Evolutionary conservation across 2,888 invertebrate species (phyloP).

Genomic region (Orthosia gracilis): DNA sequence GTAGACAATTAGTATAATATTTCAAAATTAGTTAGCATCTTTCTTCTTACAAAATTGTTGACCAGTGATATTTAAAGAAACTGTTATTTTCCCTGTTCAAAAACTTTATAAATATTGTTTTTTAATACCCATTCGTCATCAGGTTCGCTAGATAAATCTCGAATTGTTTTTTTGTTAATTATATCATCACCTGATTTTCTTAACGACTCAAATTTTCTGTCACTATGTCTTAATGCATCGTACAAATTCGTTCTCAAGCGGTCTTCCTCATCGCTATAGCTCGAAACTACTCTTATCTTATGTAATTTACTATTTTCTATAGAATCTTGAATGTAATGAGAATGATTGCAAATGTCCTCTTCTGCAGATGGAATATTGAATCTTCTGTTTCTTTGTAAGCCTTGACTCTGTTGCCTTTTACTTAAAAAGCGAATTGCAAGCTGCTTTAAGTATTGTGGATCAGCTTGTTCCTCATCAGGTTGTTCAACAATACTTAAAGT

Average conservation of each 20-base stretch:
- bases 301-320: slow-evolving; percentile 3
- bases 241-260: slow-evolving; percentile 40
- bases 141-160: slow-evolving; percentile 17
- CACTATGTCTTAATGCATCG: slow-evolving; percentile 46
- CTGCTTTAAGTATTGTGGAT: slow-evolving; percentile 16
- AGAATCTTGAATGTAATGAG: slow-evolving; percentile 2
- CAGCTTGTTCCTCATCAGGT: background rate
- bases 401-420: slow-evolving; percentile 1
- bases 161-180: background rate
- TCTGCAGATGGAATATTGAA: slow-evolving; percentile 16
- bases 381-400: slow-evolving; percentile 14
- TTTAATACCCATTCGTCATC: slow-evolving; percentile 56
- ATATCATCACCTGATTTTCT: slow-evolving; percentile 4
- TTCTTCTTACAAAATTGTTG: too few species aligned
- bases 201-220: slow-evolving; percentile 25
- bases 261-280: slow-evolving; percentile 53
- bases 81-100: slow-evolving; percentile 19
- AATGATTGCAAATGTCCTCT: background rate
- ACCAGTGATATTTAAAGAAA: background rate
- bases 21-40: too few species aligned
- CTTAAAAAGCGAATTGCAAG: slow-evolving; percentile 17
- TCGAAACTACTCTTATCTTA: slow-evolving; percentile 46
- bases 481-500: too few species aligned
- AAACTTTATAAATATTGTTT: slow-evolving; percentile 57
- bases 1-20: too few species aligned